These are phyloP conservation scores for Gibbula magus DNA, from an alignment of 2,888 invertebrate species.

Conservation along the genomic window DNA sequence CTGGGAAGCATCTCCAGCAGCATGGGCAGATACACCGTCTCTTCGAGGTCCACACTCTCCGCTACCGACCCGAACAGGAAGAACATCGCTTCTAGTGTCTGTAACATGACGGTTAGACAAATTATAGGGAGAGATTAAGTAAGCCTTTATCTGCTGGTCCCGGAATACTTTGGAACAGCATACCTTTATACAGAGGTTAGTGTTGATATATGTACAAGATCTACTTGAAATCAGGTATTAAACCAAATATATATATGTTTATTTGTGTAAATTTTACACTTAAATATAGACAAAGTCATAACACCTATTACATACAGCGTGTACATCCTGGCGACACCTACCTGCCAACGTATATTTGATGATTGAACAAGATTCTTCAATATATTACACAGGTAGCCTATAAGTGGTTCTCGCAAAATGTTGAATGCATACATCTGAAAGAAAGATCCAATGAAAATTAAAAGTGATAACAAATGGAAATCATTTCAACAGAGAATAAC, in stretches of 20 bases:
- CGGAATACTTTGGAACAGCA: too few relatives aligned
- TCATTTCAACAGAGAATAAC: too few relatives aligned
- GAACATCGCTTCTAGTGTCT: slow-evolving; percentile 81
- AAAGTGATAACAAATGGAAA: too few relatives aligned
- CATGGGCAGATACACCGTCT: slow-evolving; percentile 79
- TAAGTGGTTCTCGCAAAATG: slow-evolving; percentile 83
- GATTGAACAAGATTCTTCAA: slow-evolving; percentile 73
- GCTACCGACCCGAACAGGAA: slow-evolving; percentile 80
- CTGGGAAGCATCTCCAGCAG: slow-evolving; percentile 80
- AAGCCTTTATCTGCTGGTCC: too few relatives aligned
- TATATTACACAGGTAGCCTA: slow-evolving; percentile 83
- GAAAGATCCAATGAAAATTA: too few relatives aligned
- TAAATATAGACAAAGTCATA: too few relatives aligned
- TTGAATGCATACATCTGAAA: slow-evolving; percentile 89
- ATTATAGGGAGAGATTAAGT: too few relatives aligned
- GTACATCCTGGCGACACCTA: slow-evolving; percentile 27
- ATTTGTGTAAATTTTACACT: too few relatives aligned
- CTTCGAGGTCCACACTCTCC: slow-evolving; percentile 79
- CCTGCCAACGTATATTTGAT: slow-evolving; percentile 61
- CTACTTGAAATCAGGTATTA: too few relatives aligned
- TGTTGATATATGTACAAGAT: too few relatives aligned
- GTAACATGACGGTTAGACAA: slow-evolving; percentile 40
- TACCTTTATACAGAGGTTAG: too few relatives aligned
- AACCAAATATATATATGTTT: too few relatives aligned
- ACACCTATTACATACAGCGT: not conserved